phyloP scores from a whole-genome alignment of 2,797 vertebrate genomes.

The Forpus xanthops region DNA sequence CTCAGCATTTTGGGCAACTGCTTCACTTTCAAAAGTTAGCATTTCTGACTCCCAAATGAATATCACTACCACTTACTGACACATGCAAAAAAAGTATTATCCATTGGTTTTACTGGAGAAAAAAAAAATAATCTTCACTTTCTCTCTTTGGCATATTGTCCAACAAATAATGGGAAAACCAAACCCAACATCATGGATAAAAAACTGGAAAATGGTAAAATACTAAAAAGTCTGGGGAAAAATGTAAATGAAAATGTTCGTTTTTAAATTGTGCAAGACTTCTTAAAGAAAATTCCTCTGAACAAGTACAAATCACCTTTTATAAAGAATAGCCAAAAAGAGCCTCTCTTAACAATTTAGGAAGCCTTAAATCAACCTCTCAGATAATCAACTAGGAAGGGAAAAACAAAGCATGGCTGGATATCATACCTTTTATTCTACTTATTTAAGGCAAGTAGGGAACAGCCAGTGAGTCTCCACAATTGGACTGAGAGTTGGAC shows the following conservation, averaged over 20 bases:
- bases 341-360: background rate
- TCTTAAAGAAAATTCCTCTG: background rate
- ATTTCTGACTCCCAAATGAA: background rate
- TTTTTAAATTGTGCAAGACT: background rate
- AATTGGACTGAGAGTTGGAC: conserved; percentile 13
- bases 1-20: background rate
- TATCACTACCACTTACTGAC: background rate
- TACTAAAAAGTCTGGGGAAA: background rate
- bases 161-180: background rate
- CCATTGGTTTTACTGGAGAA: background rate
- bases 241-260: background rate
- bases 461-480: background rate
- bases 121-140: background rate
- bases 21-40: background rate
- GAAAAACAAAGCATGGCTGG: background rate
- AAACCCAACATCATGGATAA: background rate
- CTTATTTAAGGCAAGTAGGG: background rate
- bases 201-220: background rate
- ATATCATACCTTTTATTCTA: background rate
- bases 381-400: background rate
- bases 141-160: background rate
- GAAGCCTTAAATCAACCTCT: background rate
- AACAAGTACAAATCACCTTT: background rate
- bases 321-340: background rate
- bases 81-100: background rate